These are phyloP conservation scores for Shargacucullia verbasci DNA, from an alignment of 2,888 invertebrate species.

Conservation along the genomic window DNA sequence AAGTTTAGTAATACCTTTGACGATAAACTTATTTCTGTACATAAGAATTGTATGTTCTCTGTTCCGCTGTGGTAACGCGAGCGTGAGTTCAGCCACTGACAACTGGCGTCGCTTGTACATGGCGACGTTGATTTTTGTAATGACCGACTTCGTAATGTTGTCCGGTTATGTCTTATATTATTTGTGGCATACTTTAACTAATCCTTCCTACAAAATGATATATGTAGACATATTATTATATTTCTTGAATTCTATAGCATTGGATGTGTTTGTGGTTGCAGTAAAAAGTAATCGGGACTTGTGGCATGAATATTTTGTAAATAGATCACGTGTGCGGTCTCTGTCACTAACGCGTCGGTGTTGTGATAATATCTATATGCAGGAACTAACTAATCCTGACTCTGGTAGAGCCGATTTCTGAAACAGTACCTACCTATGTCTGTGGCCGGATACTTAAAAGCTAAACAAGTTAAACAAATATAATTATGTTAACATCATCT, in stretches of 20 bases:
- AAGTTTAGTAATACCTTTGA: background rate
- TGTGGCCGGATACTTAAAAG: no score
- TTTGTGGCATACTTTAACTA: background rate
- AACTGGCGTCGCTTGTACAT: conserved; percentile 11
- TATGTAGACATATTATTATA: no score
- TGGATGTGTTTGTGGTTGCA: background rate
- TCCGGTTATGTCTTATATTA: background rate
- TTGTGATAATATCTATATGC: no score
- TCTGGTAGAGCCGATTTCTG: no score
- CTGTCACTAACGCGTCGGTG: no score
- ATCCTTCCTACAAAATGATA: background rate
- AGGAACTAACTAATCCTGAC: no score
- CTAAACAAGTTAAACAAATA: no score
- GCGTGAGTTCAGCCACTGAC: background rate
- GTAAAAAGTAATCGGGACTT: conserved; percentile 4
- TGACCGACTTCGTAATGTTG: background rate
- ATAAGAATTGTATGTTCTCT: conserved; percentile 8
- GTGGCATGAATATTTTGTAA: conserved; percentile 1
- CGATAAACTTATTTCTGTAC: background rate
- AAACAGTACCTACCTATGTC: no score
- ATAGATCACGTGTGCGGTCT: background rate
- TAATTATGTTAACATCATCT: no score
- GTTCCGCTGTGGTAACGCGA: background rate
- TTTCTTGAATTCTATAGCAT: background rate
- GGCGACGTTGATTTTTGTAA: background rate